Evolutionary conservation across 2,888 invertebrate species (phyloP), one percentile per base, ranked within the genome.

Genomic region (Mamestra brassicae): DNA sequence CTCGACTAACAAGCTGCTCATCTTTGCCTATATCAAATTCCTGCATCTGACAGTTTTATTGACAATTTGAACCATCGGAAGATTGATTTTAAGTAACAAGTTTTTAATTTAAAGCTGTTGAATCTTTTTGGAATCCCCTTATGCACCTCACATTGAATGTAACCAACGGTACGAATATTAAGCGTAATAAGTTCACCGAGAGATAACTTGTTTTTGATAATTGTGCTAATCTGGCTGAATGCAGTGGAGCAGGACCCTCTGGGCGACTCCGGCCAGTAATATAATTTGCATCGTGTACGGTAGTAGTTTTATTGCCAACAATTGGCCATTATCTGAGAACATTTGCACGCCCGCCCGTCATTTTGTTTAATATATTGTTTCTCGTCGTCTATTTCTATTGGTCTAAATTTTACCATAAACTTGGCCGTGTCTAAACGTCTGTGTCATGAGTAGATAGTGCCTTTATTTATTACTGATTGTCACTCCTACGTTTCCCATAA

Each of bases 231-330:
- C 88, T 87, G 84, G 85, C 84, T 78, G 80, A 87, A 88, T 82
- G 85, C 80, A 85, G 89, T 88, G 83, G 82, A 87, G 87, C 87
- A 85, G 88, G 85, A 83, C 89, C 81, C 85, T 86, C 88, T 89
- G 86, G 89, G 90, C 89, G 85, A 88, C 86, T 82, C 45, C 67
- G 74, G 78, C 83, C 81, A 81, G 88, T 94, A 93, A 92, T 92
- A 92, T 92, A 93, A 94, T 94, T 93, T 93, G 91, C 93, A 92
- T 93, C 91, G 92, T 91, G 90, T 90, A 92, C 92, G 80, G 89
- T 90, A 88, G 92, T 92, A 92, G 92, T 93, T 93, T 93, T 93
- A 94, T 93, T 92, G 89, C 92, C 90, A 90, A 92, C 92, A 93
- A 93, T 93, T 92, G 92, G 74, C 92, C 87, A 92, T 94, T 93